Base-by-base conservation (phyloP, 2,113 vertebrate genomes). In the Burhinus bistriatus region DNA sequence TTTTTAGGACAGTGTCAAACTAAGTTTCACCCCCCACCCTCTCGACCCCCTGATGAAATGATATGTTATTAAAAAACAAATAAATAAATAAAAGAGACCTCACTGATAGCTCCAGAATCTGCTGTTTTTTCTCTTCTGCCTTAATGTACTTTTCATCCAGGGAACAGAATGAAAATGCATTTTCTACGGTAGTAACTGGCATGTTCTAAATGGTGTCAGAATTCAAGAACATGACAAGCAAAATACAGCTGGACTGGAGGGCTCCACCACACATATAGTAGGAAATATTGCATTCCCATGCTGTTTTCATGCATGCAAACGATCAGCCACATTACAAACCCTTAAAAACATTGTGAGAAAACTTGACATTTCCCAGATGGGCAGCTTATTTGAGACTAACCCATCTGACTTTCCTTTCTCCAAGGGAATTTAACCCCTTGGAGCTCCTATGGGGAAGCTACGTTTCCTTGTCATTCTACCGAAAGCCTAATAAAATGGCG, bases 271-370 rank as follows among this genome's bases (percentile, higher is more conserved):
- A 97, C 97, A 97, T 97, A 87, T 15, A 93, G 95, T 94, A 96
- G 97, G 97, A 97, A 98, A 97, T 97, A 97, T 94, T 98, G 97
- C 97, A 96, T 98, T 98, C 97, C 95, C 97, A 91, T 94, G 95
- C 96, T 97, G 96, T 97, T 98, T 97, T 97, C 97, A 95, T 94
- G 96, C 97, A 96, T 93, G 96, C 83, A 87, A 97, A 94, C n/a
- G 76, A 96, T 97, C 96, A 90, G 95, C 97, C 97, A 93, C 97
- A 96, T 97, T 94, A 97, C 97, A 97, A 96, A 98, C 93, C 97
- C 95, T 49, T 83, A 75, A 95, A 97, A 97, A 96, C 93, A 95
- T 79, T 51, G 96, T 71, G 95, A 93, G 94, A 97, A 87, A 89
- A 66, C 91, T 84, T 95, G 96, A 97, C 97, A 96, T 98, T 97